phyloP scores from a whole-genome alignment of 2,797 vertebrate species.

The Sebastes kiyomatsui region DNA sequence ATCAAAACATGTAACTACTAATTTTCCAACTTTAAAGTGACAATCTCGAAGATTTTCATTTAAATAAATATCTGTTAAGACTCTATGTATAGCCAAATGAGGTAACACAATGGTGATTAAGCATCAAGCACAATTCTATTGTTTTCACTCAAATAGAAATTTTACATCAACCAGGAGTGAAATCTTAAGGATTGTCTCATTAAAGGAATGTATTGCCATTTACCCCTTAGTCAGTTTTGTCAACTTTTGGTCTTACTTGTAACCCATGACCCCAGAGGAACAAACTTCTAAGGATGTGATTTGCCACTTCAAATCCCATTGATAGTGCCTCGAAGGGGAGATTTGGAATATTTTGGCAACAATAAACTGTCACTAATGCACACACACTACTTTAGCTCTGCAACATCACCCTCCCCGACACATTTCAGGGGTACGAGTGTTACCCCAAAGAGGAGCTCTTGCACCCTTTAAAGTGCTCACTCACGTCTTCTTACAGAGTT shows the following conservation, averaged over 20 bases:
- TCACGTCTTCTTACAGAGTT: neutral
- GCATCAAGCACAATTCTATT: no score
- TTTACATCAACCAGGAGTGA: no score
- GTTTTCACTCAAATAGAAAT: no score
- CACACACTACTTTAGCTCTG: neutral
- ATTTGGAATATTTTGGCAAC: slow-evolving; percentile 23
- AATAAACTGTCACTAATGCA: slow-evolving; percentile 9
- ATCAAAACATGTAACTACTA: neutral
- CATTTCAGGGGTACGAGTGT: slow-evolving; percentile 4
- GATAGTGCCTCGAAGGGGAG: neutral
- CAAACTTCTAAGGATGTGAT: neutral
- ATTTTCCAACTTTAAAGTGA: neutral
- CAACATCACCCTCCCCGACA: neutral
- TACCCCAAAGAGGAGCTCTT: slow-evolving; percentile 5
- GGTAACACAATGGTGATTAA: no score
- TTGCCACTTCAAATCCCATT: neutral
- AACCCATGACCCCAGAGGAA: neutral
- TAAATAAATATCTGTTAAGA: no score
- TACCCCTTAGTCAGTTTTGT: neutral
- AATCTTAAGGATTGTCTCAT: no score
- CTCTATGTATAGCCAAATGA: no score
- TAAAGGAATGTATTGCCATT: neutral
- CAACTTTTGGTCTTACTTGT: neutral
- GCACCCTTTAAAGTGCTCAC: slow-evolving; percentile 6
- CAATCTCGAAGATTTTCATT: no score